phyloP scores from a whole-genome alignment of 2,797 vertebrate genomes.

The Brachyalestes nurse region DNA sequence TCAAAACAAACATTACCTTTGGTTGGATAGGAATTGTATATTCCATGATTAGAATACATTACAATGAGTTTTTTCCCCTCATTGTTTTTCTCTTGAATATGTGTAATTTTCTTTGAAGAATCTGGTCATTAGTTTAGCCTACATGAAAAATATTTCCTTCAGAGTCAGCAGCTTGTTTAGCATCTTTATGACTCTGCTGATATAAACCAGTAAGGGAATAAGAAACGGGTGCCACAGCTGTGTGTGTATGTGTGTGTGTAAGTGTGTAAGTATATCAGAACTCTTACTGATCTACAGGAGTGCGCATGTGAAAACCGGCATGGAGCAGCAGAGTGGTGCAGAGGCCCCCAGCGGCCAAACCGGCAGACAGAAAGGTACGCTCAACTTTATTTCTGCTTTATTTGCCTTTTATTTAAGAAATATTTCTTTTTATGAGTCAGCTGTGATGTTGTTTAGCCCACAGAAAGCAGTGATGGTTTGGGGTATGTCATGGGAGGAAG shows the following conservation, averaged over 20 bases:
- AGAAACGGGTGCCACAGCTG: neutral
- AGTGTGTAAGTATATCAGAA: neutral
- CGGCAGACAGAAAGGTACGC: slow-evolving; percentile 75
- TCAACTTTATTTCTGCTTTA: slow-evolving; percentile 56
- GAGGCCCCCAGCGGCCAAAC: slow-evolving; percentile 67
- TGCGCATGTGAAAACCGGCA: slow-evolving; percentile 55
- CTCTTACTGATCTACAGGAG: slow-evolving; percentile 63
- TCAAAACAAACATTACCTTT: neutral
- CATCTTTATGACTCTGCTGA: neutral
- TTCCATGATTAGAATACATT: neutral
- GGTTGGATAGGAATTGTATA: neutral
- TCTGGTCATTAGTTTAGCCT: neutral
- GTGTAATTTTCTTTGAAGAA: neutral
- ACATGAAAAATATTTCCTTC: neutral
- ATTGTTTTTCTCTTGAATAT: neutral
- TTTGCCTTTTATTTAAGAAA: slow-evolving; percentile 73
- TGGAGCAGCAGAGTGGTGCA: slow-evolving; percentile 65
- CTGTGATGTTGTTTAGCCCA: slow-evolving; percentile 68
- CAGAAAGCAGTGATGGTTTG: slow-evolving; percentile 61
- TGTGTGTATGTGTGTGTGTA: neutral
- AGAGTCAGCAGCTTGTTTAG: slow-evolving; percentile 3
- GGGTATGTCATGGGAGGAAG: slow-evolving; percentile 52
- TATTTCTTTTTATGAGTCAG: slow-evolving; percentile 68
- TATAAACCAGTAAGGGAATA: slow-evolving; percentile 13
- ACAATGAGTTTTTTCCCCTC: neutral